These are phyloP conservation scores for Melanotaenia maccullochi DNA, from an alignment of 2,797 vertebrate species.

Conservation along the genomic window DNA sequence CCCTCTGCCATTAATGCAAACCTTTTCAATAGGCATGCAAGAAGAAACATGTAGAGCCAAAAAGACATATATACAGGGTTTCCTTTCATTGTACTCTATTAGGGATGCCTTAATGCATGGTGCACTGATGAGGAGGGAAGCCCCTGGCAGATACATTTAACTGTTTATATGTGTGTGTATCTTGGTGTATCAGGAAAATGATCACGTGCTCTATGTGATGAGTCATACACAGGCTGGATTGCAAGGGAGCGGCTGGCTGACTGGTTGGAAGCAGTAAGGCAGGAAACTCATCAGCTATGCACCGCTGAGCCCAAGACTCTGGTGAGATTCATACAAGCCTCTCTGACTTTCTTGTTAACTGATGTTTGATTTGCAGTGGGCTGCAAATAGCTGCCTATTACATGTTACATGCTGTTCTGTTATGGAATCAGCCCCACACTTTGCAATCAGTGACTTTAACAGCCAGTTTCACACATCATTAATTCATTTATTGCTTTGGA, in stretches of 20 bases:
- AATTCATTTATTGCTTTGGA: conserved; percentile 63
- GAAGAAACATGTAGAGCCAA: neutral
- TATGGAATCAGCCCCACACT: conserved; percentile 34
- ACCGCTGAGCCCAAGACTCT: conserved; percentile 59
- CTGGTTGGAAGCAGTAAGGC: conserved; percentile 67
- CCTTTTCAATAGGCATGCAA: conserved; percentile 25
- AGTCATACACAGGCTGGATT: conserved; percentile 72
- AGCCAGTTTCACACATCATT: conserved; percentile 70
- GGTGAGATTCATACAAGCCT: conserved; percentile 55
- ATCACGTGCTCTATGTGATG: conserved; percentile 75
- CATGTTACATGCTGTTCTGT: conserved; percentile 55
- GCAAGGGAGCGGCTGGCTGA: conserved; percentile 71
- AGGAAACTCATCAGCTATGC: conserved; percentile 75
- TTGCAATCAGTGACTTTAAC: conserved; percentile 68
- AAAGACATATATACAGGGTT: conserved; percentile 53
- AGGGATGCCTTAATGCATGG: conserved; percentile 50
- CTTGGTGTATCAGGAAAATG: conserved; percentile 46
- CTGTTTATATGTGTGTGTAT: conserved; percentile 16
- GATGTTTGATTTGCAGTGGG: conserved; percentile 72
- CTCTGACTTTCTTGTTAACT: conserved; percentile 64
- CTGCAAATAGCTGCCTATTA: conserved; percentile 54
- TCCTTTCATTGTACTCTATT: conserved; percentile 67
- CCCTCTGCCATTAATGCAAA: conserved; percentile 46
- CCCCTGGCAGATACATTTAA: conserved; percentile 58
- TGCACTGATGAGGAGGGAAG: conserved; percentile 65